Percentiles rank a stretch among this genome's conserved stretches.
Evolutionary conservation across 2,888 invertebrate genomes (phyloP).

Genomic region (Horisme vitalbata): DNA sequence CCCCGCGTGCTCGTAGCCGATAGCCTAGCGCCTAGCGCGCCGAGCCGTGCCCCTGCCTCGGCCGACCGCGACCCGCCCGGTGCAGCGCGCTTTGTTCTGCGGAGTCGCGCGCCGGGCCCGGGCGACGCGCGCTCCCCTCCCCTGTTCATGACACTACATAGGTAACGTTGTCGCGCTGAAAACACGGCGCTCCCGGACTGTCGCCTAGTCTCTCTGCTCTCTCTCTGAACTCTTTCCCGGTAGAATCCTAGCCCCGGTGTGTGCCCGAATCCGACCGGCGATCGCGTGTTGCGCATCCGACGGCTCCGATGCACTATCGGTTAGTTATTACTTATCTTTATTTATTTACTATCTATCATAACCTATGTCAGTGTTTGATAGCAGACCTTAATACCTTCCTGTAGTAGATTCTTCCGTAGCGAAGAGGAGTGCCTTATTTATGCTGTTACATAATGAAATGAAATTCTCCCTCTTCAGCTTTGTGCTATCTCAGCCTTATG

Average conservation of each 20-base stretch:
- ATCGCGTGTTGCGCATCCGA: conserved; percentile 75
- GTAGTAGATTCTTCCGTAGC: conserved; percentile 2
- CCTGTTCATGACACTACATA: conserved; percentile 63
- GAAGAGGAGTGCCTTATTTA: conserved; percentile 30
- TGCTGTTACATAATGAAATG: conserved; percentile 56
- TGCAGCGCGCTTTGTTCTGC: conserved; percentile 51
- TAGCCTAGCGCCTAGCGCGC: conserved; percentile 41
- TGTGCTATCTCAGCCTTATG: conserved; percentile 37
- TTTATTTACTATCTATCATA: conserved; percentile 28
- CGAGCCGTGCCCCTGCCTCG: conserved; percentile 52
- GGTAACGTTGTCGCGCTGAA: conserved; percentile 59
- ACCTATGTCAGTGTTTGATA: conserved; percentile 7
- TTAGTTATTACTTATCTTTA: conserved; percentile 57
- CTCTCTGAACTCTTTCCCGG: conserved; percentile 46
- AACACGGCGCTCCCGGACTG: conserved; percentile 50
- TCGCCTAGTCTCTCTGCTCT: conserved; percentile 44
- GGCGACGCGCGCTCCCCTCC: conserved; percentile 47
- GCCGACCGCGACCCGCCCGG: conserved; percentile 38
- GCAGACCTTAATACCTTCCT: conserved; percentile 10
- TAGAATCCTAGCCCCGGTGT: conserved; percentile 47
- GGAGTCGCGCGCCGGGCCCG: conserved; percentile 45
- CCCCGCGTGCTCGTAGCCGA: conserved; percentile 56
- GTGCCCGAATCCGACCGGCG: conserved; percentile 54
- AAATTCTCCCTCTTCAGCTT: conserved; percentile 41
- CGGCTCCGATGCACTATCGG: conserved; percentile 78